Percentiles rank a stretch among this genome's conserved stretches.
These are phyloP conservation scores for Adrianichthys oophorus DNA, from an alignment of 2,797 vertebrate species.

Conservation along the genomic window DNA sequence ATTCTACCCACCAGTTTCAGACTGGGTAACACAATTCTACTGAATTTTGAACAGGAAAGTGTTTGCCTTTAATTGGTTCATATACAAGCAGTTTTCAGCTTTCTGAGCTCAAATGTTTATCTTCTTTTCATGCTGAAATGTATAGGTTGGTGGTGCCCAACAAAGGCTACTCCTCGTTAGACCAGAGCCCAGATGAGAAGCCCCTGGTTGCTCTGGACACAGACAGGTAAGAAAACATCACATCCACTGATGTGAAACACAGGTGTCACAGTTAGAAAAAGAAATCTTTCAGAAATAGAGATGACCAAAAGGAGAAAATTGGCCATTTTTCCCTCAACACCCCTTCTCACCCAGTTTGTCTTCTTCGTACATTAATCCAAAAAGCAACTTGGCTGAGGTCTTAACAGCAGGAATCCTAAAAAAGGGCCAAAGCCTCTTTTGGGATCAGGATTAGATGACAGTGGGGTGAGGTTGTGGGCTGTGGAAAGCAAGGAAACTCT, in stretches of 20 bases:
- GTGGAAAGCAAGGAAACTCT: constrained; percentile 52
- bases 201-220: constrained; percentile 97
- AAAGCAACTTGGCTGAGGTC: constrained; percentile 50
- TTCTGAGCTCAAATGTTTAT: background rate
- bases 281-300: background rate
- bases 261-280: background rate
- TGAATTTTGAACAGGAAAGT: constrained; percentile 10
- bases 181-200: constrained; percentile 98
- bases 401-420: constrained; percentile 54
- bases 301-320: constrained; percentile 4
- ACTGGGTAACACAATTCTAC: constrained; percentile 46
- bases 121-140: background rate
- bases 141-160: constrained; percentile 94
- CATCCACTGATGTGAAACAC: background rate
- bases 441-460: constrained; percentile 62
- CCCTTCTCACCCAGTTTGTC: constrained; percentile 18
- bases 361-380: constrained; percentile 41
- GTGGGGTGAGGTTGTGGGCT: constrained; percentile 57
- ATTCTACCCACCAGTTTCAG: constrained; percentile 46
- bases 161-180: constrained; percentile 97
- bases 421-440: constrained; percentile 51
- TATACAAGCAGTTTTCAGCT: constrained; percentile 1
- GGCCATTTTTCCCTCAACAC: constrained; percentile 13
- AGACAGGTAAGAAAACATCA: constrained; percentile 83
- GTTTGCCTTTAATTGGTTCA: background rate